A percentile compares a stretch with the other conserved stretches of the same genome.
Conservation (phyloP, 2,113 vertebrate genomes). For the Alethe diademata region DNA sequence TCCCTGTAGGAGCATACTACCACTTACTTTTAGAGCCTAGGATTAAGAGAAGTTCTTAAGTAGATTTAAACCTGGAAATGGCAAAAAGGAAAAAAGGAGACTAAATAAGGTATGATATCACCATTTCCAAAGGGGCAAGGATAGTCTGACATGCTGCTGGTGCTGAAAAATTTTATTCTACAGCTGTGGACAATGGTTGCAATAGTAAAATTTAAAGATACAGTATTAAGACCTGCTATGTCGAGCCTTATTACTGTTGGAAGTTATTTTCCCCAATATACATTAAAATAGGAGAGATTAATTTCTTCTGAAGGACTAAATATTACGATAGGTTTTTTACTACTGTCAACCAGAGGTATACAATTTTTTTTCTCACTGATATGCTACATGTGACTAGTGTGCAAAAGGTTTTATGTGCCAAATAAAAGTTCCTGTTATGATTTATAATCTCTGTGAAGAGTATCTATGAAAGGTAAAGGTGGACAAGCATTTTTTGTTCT, state of each 20-base stretch:
- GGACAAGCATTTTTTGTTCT: not conserved
- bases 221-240: not conserved
- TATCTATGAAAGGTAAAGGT: not conserved
- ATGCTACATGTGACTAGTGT: accelerated
- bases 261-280: not conserved
- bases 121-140: not conserved
- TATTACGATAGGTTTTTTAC: not conserved
- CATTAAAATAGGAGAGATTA: not conserved
- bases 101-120: not conserved
- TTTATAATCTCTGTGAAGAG: not conserved
- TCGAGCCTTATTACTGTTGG: not conserved
- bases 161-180: not conserved
- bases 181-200: not conserved
- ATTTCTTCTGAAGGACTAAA: not conserved
- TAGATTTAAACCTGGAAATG: not conserved
- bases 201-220: not conserved
- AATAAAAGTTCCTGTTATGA: not conserved
- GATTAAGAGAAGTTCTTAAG: not conserved
- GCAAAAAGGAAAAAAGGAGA: not conserved
- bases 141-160: not conserved
- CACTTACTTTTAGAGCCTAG: not conserved
- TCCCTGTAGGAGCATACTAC: not conserved
- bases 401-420: not conserved
- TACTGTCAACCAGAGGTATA: accelerated
- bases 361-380: not conserved